Evolutionary conservation across 2,113 vertebrate genomes (phyloP).

Genomic region (Heterotis niloticus): DNA sequence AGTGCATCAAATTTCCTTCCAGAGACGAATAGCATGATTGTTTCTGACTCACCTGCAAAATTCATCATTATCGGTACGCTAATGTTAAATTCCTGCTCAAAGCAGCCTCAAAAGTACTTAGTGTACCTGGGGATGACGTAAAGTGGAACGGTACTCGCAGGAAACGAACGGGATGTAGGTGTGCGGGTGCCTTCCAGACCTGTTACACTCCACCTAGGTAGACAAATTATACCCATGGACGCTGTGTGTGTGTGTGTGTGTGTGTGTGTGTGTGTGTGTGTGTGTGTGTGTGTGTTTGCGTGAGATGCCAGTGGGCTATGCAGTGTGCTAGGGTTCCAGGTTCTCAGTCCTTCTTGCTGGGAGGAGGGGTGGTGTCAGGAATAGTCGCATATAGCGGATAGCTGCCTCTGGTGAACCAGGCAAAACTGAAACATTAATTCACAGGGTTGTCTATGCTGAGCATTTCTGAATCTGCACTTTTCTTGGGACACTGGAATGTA

Average conservation of each 20-base stretch:
- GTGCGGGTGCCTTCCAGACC: background rate
- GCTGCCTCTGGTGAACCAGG: background rate
- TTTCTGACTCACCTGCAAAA: background rate
- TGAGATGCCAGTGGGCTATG: too few species aligned
- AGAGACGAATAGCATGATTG: background rate
- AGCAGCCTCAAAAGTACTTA: background rate
- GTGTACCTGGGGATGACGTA: background rate
- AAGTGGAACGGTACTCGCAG: too few species aligned
- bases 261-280: too few species aligned
- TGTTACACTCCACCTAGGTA: conserved; percentile 17
- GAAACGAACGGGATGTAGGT: background rate
- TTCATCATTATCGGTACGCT: background rate
- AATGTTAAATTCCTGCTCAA: background rate
- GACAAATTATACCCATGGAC: conserved; percentile 21
- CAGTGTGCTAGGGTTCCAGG: background rate
- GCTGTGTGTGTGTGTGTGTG: background rate
- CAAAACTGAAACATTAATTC: conserved; percentile 16
- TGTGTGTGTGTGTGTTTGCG: background rate
- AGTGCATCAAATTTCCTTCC: conserved; percentile 5
- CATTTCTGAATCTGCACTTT: conserved; percentile 5
- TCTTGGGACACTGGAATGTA: background rate
- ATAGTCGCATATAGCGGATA: background rate
- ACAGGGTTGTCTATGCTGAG: background rate
- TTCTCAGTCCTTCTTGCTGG: too few species aligned
- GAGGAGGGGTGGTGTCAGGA: background rate